Conservation (phyloP, 2,113 vertebrate species). For the Corydoras maculifer region DNA sequence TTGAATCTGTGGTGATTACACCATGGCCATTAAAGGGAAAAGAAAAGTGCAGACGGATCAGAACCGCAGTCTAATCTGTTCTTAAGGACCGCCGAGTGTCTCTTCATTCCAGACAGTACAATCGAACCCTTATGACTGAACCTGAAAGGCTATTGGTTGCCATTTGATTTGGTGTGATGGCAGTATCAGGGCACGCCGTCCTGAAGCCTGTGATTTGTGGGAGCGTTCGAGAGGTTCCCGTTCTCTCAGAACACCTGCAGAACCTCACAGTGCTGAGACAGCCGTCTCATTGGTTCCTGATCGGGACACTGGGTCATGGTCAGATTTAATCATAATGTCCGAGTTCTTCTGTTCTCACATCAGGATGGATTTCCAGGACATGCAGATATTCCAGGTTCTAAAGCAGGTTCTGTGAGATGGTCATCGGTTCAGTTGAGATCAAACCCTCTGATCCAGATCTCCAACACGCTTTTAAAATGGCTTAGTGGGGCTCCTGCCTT, state of each 20-base stretch:
- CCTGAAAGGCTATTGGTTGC: background rate
- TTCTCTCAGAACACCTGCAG: background rate
- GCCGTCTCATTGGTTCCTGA: background rate
- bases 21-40: slow-evolving; percentile 49
- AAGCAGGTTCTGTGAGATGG: too few species aligned
- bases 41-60: slow-evolving; percentile 10
- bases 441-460: too few species aligned
- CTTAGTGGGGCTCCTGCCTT: background rate
- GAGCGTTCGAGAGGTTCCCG: background rate
- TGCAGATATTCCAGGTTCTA: too few species aligned
- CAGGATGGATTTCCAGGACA: too few species aligned
- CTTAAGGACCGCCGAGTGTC: slow-evolving; percentile 1
- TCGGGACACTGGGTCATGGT: background rate
- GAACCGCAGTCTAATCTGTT: slow-evolving; percentile 26
- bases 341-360: too few species aligned
- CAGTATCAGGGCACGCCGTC: background rate
- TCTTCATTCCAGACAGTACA: background rate
- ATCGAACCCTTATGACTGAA: background rate
- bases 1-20: background rate
- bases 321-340: background rate
- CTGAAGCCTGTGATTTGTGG: background rate
- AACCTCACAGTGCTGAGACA: background rate
- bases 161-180: background rate
- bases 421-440: too few species aligned
- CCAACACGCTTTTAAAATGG: background rate